phyloP scores from a whole-genome alignment of 2,113 vertebrate species.

The Embiotoca jacksoni region DNA sequence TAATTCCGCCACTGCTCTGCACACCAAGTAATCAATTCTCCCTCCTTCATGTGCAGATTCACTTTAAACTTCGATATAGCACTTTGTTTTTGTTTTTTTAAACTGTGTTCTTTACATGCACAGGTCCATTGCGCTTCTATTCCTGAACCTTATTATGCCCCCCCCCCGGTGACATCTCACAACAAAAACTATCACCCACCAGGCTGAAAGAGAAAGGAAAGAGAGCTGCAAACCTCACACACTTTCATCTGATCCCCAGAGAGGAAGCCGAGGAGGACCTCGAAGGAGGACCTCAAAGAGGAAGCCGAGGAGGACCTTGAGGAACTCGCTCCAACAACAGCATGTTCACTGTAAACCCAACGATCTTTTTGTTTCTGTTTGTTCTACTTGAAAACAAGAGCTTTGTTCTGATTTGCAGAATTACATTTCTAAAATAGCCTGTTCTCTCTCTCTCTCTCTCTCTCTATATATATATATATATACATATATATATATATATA shows the following conservation, averaged over 20 bases:
- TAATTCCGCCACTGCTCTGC: conserved; percentile 38
- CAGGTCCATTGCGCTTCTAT: not conserved
- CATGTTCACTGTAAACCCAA: no score
- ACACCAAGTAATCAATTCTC: conserved; percentile 23
- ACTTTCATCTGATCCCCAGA: conserved; percentile 18
- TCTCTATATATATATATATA: no score
- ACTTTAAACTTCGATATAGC: not conserved
- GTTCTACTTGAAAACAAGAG: no score
- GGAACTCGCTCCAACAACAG: no score
- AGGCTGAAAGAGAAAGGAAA: not conserved
- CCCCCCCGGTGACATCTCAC: not conserved
- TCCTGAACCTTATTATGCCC: not conserved
- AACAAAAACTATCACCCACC: not conserved
- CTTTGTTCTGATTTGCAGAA: no score
- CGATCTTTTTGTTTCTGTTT: no score
- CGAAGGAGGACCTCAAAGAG: not conserved
- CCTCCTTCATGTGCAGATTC: not conserved
- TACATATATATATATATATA: no score
- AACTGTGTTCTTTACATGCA: no score
- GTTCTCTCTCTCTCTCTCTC: no score
- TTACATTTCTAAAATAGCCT: no score
- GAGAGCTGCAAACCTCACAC: not conserved
- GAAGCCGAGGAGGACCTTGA: not conserved
- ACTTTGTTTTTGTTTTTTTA: no score
- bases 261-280: conserved; percentile 1